Percentiles rank a stretch among this genome's conserved stretches.
Conservation (phyloP, 2,113 vertebrate species). For the Syngnathoides biaculeatus region DNA sequence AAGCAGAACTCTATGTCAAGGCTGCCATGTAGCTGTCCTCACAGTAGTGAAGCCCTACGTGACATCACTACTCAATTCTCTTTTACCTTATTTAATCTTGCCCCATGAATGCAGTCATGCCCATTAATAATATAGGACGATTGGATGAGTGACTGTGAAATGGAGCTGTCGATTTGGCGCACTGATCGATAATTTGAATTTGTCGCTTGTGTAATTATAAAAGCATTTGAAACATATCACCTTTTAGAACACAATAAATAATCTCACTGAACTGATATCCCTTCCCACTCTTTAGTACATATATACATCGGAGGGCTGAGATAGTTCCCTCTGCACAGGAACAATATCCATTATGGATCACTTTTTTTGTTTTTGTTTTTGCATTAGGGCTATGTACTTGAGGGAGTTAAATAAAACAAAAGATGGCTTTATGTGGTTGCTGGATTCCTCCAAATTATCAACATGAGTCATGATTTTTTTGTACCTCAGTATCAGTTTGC, state of each 20-base stretch:
- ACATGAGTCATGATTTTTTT: background rate
- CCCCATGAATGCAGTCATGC: constrained; percentile 31
- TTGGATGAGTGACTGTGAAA: background rate
- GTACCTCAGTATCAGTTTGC: background rate
- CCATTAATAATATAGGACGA: background rate
- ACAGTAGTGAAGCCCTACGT: constrained; percentile 45
- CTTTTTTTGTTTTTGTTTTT: background rate
- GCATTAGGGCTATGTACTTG: background rate
- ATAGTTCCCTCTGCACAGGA: background rate
- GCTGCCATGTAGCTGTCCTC: constrained; percentile 55
- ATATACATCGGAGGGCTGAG: background rate
- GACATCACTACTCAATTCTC: constrained; percentile 49
- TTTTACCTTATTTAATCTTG: constrained; percentile 29
- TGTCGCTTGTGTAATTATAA: background rate
- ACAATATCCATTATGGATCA: too few species aligned
- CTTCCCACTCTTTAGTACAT: background rate
- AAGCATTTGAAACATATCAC: background rate
- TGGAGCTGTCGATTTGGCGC: background rate
- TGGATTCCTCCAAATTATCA: background rate
- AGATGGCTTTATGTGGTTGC: background rate
- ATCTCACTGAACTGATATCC: background rate
- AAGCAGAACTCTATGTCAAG: constrained; percentile 63
- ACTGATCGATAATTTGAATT: background rate
- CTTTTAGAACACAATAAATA: background rate
- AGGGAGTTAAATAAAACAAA: background rate